Percentiles rank a stretch among this genome's conserved stretches.
Evolutionary conservation across 1,140 invertebrate genomes (phyloP).

Genomic region (Lepidostoma basale): DNA sequence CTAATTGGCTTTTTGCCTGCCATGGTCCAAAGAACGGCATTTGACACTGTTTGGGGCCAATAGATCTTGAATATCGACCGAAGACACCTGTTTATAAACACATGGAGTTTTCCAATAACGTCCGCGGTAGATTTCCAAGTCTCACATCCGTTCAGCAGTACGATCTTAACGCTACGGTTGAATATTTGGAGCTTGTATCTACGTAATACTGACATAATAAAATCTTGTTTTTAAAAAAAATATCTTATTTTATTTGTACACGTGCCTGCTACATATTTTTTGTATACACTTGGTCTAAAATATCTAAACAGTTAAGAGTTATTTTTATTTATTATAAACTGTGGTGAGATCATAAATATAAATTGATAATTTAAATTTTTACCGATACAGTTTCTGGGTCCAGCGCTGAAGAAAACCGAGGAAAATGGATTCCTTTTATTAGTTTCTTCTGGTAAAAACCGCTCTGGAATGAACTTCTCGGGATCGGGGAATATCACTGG

Average conservation of each 20-base stretch:
- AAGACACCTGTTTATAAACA: too few species aligned
- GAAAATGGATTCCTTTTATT: constrained; percentile 60
- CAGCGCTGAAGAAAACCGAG: constrained; percentile 77
- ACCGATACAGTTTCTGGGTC: constrained; percentile 78
- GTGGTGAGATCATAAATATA: neutral
- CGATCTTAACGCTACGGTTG: too few species aligned
- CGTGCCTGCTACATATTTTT: too few species aligned
- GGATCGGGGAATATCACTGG: constrained; percentile 72
- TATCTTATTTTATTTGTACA: neutral
- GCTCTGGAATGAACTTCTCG: constrained; percentile 74
- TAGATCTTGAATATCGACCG: too few species aligned
- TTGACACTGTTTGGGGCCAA: too few species aligned
- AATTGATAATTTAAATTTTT: constrained; percentile 27
- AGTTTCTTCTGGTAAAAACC: constrained; percentile 68
- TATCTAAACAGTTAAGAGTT: neutral
- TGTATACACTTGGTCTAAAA: too few species aligned
- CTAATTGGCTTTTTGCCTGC: too few species aligned
- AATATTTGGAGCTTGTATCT: too few species aligned
- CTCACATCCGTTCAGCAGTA: too few species aligned
- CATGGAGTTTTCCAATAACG: too few species aligned
- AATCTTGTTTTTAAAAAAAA: neutral
- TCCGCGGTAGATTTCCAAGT: too few species aligned
- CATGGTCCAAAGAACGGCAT: too few species aligned
- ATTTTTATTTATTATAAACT: neutral
- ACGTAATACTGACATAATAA: neutral